Conservation (phyloP, 2,797 vertebrate species). For the Babyrousa celebensis region DNA sequence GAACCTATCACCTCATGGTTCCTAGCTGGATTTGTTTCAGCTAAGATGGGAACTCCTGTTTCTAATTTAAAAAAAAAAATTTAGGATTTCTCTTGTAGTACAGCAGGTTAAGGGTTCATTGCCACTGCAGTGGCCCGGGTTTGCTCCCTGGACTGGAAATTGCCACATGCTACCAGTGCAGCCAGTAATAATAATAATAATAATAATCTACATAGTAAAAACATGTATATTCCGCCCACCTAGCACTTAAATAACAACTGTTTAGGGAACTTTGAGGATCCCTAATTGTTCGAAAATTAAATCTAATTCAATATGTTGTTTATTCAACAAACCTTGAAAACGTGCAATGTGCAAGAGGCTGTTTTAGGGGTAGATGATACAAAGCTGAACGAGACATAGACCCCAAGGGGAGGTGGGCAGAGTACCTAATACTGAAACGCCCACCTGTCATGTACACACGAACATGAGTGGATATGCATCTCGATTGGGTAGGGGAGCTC, state of each 20-base stretch:
- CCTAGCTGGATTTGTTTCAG: too few relatives aligned
- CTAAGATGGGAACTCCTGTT: too few relatives aligned
- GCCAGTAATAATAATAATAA: too few relatives aligned
- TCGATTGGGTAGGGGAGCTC: accelerated
- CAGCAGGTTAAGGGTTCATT: too few relatives aligned
- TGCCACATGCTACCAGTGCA: too few relatives aligned
- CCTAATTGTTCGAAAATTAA: slow-evolving; percentile 13
- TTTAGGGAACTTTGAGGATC: neutral
- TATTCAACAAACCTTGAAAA: neutral
- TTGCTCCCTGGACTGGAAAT: too few relatives aligned
- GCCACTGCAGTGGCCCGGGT: too few relatives aligned
- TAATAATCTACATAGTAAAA: neutral
- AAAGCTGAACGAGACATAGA: neutral
- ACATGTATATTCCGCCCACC: neutral
- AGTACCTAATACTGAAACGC: neutral
- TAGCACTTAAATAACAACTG: neutral
- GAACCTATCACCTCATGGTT: too few relatives aligned
- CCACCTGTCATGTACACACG: accelerated
- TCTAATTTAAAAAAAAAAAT: too few relatives aligned
- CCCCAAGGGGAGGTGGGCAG: neutral
- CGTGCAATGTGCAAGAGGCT: neutral
- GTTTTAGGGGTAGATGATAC: neutral
- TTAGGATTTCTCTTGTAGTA: too few relatives aligned
- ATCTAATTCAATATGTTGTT: neutral
- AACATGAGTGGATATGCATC: too few relatives aligned